These are phyloP conservation scores for Perodicticus potto DNA, from an alignment of 2,797 vertebrate genomes.

Conservation along the genomic window DNA sequence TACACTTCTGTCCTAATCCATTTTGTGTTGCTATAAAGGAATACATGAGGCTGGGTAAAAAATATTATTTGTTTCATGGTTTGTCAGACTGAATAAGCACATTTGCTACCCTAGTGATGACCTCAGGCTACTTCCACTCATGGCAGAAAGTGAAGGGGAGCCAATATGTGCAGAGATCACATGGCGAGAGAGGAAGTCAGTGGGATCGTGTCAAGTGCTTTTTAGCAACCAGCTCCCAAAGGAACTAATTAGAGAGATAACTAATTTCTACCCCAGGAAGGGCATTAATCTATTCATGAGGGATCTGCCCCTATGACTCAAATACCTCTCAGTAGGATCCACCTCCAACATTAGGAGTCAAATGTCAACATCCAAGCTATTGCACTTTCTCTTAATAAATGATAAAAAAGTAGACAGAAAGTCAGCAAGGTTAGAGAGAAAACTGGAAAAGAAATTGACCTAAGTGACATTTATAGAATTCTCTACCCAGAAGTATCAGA, in stretches of 20 bases:
- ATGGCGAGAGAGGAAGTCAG: not conserved
- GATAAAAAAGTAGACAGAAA: slow-evolving; percentile 37
- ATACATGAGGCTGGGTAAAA: not conserved
- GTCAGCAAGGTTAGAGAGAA: slow-evolving; percentile 3
- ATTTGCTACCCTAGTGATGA: not conserved
- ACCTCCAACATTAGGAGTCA: not conserved
- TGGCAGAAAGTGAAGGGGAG: not conserved
- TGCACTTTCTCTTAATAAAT: not conserved
- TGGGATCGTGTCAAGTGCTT: not conserved
- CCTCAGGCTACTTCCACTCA: not conserved
- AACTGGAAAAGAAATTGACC: slow-evolving; percentile 27
- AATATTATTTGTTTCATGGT: not conserved
- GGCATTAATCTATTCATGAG: not conserved
- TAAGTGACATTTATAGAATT: slow-evolving; percentile 26
- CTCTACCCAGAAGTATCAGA: not conserved
- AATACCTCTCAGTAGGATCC: not conserved
- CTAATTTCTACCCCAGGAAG: not conserved
- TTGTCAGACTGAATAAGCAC: not conserved
- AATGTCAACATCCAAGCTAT: not conserved
- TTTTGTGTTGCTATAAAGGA: not conserved
- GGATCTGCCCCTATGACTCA: not conserved
- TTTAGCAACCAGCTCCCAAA: not conserved
- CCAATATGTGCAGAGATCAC: not conserved
- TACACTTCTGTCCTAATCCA: not conserved
- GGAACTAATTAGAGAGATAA: not conserved